Evolutionary conservation across 2,888 invertebrate genomes (phyloP), one percentile per base, ranked within the genome.

Genomic region (Leptinotarsa juncta): DNA sequence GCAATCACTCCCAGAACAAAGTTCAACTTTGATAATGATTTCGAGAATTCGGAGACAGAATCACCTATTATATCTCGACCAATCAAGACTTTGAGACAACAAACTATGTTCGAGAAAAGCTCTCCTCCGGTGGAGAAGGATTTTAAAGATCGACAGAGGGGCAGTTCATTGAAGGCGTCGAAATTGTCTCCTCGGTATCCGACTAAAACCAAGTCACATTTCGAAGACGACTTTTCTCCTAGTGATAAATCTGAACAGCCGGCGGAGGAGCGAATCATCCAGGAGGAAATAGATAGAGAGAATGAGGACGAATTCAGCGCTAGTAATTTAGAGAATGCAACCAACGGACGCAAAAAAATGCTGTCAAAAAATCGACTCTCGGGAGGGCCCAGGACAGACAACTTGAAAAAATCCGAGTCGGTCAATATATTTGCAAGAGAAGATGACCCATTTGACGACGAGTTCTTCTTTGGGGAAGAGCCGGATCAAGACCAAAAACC

Each of bases 341-440:
- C 82, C 23, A 79, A 80, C 65, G 79, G 84, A 2, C 80, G 83
- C 48, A 86, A 84, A 77, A 85, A 83, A 79, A 82, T 85, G n/a
- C 79, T 84, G 15, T 81, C 81, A 14, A 86, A 84, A 72, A 86
- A 83, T 72, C 82, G 84, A 68, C 79, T 86, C 48, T 80, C 85
- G 7, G 81, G 74, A 72, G 84, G 71, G 72, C 83, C 83, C 67
- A 77, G 83, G 55, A 79, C 81, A 51, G 92, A 93, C 77, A 90
- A 94, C 83, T 92, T 96, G 67, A 94, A 94, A 84, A 96, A 96
- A 87, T 96, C 96, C 0, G 96, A 96, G 85, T 96, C 96, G 4
- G 94, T 96, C 12, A 96, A 96, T 87, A 97, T 97, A 82, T 97
- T 97, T 88, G 93, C 94, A 4, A 91, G 95, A 69, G 95, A 95